Percentiles rank a stretch among this genome's conserved stretches.
Evolutionary conservation across 1,140 invertebrate genomes (phyloP).

Genomic region (Cecropterus lyciades): DNA sequence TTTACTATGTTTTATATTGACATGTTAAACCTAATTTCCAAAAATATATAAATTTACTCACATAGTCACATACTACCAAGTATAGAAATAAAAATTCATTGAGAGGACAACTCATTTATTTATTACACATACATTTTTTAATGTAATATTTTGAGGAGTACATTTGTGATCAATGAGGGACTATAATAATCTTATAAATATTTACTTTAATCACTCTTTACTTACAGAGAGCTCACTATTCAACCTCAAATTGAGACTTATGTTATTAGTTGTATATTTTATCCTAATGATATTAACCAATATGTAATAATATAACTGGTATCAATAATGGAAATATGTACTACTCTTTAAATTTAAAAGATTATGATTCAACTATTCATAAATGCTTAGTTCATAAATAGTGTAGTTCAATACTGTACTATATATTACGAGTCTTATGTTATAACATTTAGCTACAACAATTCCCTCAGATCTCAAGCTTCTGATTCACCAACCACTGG

Average conservation of each 20-base stretch:
- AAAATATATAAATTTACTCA: too few relatives aligned
- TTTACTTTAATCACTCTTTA: neutral
- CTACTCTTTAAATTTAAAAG: slow-evolving; percentile 16
- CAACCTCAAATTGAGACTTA: slow-evolving; percentile 5
- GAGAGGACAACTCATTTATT: slow-evolving; percentile 10
- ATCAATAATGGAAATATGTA: neutral
- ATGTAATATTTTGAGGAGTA: slow-evolving; percentile 5
- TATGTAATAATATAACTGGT: slow-evolving; percentile 3
- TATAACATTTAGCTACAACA: neutral
- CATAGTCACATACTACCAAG: too few relatives aligned
- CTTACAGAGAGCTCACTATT: slow-evolving; percentile 3
- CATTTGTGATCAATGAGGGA: slow-evolving; percentile 1
- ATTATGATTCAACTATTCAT: slow-evolving; percentile 7
- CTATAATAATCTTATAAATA: neutral
- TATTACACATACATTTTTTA: slow-evolving; percentile 9
- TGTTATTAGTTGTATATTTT: too few relatives aligned
- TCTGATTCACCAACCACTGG: slow-evolving; percentile 88
- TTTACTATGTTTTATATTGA: too few relatives aligned
- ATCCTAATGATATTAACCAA: neutral
- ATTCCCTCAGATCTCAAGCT: slow-evolving; percentile 74
- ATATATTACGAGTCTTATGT: slow-evolving; percentile 3
- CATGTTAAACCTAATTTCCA: too few relatives aligned
- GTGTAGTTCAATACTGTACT: slow-evolving; percentile 1
- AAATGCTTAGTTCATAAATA: neutral
- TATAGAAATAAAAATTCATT: neutral